phyloP scores from a whole-genome alignment of 2,888 invertebrate species.

The Folsomia candida region DNA sequence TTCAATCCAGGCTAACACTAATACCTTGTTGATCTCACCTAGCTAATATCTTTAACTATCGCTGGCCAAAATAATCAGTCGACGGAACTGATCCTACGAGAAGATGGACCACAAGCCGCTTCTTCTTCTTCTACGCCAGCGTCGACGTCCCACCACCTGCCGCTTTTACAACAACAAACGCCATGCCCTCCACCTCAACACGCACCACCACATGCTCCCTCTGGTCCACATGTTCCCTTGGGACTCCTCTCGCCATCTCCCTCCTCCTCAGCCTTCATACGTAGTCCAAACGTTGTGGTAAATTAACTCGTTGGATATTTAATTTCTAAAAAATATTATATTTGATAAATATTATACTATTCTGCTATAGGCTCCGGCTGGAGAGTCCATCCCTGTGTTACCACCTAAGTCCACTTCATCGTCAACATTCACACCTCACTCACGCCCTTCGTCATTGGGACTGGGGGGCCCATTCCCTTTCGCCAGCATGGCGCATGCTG shows the following conservation, averaged over 20 bases:
- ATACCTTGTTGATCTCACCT: neutral
- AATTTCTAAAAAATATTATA: no score
- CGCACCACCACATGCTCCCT: conserved; percentile 41
- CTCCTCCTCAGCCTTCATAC: conserved; percentile 52
- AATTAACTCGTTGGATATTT: conserved; percentile 81
- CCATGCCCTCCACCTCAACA: conserved; percentile 26
- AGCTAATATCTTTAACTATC: conserved; percentile 65
- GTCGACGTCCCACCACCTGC: no score
- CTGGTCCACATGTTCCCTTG: conserved; percentile 41
- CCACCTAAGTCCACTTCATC: conserved; percentile 36
- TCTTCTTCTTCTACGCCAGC: conserved; percentile 25
- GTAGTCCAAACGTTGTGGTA: conserved; percentile 77
- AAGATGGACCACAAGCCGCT: conserved; percentile 48
- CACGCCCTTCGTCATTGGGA: conserved; percentile 58
- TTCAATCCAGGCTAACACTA: neutral
- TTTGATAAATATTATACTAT: no score
- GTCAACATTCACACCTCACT: conserved; percentile 48
- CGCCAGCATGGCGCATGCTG: conserved; percentile 83
- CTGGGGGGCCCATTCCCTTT: conserved; percentile 72
- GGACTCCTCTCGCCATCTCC: conserved; percentile 41
- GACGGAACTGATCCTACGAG: conserved; percentile 66
- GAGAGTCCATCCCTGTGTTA: conserved; percentile 45
- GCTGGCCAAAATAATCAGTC: conserved; percentile 65
- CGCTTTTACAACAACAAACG: conserved; percentile 25
- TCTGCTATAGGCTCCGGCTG: conserved; percentile 52